Base-by-base conservation (phyloP, 2,888 invertebrate species). In the Perizoma flavofasciatum region DNA sequence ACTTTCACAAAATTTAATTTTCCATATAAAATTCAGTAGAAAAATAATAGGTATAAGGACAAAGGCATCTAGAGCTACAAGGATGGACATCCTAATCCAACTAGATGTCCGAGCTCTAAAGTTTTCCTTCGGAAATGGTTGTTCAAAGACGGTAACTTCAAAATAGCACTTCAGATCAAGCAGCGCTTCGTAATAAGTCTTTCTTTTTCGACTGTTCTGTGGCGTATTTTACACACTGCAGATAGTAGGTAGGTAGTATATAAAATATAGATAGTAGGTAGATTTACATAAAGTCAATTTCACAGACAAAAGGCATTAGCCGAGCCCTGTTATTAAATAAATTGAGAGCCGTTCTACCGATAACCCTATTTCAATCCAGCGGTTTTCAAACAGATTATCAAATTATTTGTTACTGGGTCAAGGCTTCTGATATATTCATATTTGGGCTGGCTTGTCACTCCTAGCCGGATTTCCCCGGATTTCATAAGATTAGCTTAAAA, bases 351-450 rank as follows among this genome's bases (percentile, higher is more conserved):
- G 39, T 8, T 39, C 37, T 33, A 50, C 45, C 11, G 33, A 44
- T 41, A 57, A 39, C 7, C 44, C 37, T 5, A 10, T 44, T 49
- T 32, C 7, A 43, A 48, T 57, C 11, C 33, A 49, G 34, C 43
- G 10, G 52, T 32, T 50, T 59, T 54, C 35, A 37, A 54, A 8
- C 41, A 41, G 41, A 9, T 10, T 41, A 41, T 10, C 10, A 10
- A 10, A 41, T 10, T 41, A 44, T 44, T 22, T 44, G 9, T 41
- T 8, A 55, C 44, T 49, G 40, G 67, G 63, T 61, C 65, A 67
- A 63, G 67, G 67, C 46, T 41, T 55, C 44, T 37, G 43, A 34
- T 49, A 50, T 47, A 2, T 2, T 22, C n/a, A n/a, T 22, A 22
- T 22, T 22, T 22, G 22, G 22, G 22, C 22, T 22, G 22, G 22